Evolutionary conservation across 2,113 vertebrate genomes (phyloP).

Genomic region (Pelvicachromis taeniatus): DNA sequence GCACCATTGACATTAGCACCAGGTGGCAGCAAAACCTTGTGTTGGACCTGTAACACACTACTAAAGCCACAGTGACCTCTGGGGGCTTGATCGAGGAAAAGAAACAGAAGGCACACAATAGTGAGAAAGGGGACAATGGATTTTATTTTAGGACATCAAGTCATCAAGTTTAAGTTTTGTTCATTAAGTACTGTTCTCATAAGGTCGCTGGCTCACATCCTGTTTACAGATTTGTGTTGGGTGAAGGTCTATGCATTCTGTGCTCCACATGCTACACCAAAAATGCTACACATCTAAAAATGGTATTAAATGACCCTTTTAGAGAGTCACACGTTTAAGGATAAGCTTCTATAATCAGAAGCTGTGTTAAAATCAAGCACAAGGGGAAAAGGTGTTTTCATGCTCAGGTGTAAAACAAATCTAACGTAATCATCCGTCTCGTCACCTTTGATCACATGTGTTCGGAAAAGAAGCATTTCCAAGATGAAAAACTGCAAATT

Average conservation of each 20-base stretch:
- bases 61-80: background rate
- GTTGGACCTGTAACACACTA: background rate
- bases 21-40: conserved; percentile 44
- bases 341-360: background rate
- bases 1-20: background rate
- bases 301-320: background rate
- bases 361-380: background rate
- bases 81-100: background rate
- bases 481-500: background rate
- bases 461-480: background rate
- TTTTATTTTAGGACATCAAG: background rate
- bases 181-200: background rate
- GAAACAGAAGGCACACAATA: background rate
- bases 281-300: background rate
- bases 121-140: background rate
- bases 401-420: background rate
- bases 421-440: background rate
- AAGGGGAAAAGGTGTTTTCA: background rate
- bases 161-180: background rate
- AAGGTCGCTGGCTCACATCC: background rate
- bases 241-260: background rate
- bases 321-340: background rate
- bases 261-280: background rate
- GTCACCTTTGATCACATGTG: background rate
- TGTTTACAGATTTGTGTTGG: background rate